Base-by-base conservation (phyloP, 1,140 invertebrate genomes). In the Sinonovacula constricta region DNA sequence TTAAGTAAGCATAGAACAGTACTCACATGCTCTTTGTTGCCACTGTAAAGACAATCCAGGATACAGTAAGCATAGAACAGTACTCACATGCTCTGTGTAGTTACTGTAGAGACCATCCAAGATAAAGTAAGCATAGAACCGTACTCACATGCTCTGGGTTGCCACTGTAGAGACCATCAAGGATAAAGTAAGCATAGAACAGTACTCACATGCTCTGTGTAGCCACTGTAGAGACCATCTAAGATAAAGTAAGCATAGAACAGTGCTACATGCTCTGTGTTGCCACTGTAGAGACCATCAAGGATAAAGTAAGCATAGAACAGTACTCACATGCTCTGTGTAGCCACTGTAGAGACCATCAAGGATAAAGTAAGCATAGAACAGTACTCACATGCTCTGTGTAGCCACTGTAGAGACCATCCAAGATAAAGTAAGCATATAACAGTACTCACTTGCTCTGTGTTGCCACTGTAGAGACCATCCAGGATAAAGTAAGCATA, bases 21-120 rank as follows among this genome's bases (percentile, higher is more conserved):
- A 98, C 98, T 98, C 99, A 99, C 93, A 99, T 98, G 92, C 98
- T 99, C 92, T 99, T n/a, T n/a, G n/a, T n/a, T n/a, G n/a, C n/a
- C n/a, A n/a, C n/a, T n/a, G n/a, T n/a, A n/a, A n/a, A n/a, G n/a
- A n/a, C n/a, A n/a, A n/a, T n/a, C n/a, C n/a, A n/a, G n/a, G n/a
- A n/a, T n/a, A n/a, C n/a, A n/a, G n/a, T n/a, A n/a, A n/a, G n/a
- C n/a, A n/a, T n/a, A n/a, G n/a, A n/a, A n/a, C n/a, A n/a, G n/a
- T n/a, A n/a, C n/a, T n/a, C n/a, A n/a, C n/a, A n/a, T n/a, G n/a
- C n/a, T n/a, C n/a, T n/a, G n/a, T n/a, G n/a, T n/a, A n/a, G n/a
- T n/a, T n/a, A n/a, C n/a, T n/a, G n/a, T n/a, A n/a, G n/a, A n/a
- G n/a, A n/a, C n/a, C n/a, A n/a, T n/a, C n/a, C n/a, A n/a, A n/a